These are phyloP conservation scores for Cliona cf. orientalis DNA, from an alignment of 37 sponge, comb jelly and placozoan species.

Conservation along the genomic window DNA sequence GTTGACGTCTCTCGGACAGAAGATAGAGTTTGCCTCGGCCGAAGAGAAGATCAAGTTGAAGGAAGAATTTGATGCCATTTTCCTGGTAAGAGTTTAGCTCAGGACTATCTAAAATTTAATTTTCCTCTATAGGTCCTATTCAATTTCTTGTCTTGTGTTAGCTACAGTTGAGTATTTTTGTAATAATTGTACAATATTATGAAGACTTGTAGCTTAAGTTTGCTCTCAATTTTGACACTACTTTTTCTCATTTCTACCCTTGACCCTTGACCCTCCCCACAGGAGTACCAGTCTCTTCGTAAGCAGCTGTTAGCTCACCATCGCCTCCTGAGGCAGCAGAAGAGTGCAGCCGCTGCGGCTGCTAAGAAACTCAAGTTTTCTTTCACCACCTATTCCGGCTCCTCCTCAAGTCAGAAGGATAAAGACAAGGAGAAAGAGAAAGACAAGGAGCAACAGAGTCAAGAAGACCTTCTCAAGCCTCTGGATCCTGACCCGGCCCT, in stretches of 20 bases:
- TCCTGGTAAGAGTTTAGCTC: neutral
- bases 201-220: too few species aligned
- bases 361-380: too few species aligned
- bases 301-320: conserved; percentile 3
- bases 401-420: too few species aligned
- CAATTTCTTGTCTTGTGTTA: too few species aligned
- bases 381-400: too few species aligned
- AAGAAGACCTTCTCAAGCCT: neutral
- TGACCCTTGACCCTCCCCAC: too few species aligned
- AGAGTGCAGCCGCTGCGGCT: neutral
- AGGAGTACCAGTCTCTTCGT: neutral
- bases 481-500: neutral
- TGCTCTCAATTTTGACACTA: neutral
- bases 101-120: neutral
- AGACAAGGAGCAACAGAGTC: too few species aligned
- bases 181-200: neutral
- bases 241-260: neutral
- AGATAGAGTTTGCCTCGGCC: neutral
- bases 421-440: too few species aligned
- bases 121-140: too few species aligned
- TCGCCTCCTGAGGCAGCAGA: neutral
- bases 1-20: neutral
- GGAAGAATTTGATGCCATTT: neutral
- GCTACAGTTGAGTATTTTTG: too few species aligned
- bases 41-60: conserved; percentile 4